Percentiles rank a stretch among this genome's conserved stretches.
Conservation (phyloP, 2,888 invertebrate genomes). For the Marronus borbonicus region DNA sequence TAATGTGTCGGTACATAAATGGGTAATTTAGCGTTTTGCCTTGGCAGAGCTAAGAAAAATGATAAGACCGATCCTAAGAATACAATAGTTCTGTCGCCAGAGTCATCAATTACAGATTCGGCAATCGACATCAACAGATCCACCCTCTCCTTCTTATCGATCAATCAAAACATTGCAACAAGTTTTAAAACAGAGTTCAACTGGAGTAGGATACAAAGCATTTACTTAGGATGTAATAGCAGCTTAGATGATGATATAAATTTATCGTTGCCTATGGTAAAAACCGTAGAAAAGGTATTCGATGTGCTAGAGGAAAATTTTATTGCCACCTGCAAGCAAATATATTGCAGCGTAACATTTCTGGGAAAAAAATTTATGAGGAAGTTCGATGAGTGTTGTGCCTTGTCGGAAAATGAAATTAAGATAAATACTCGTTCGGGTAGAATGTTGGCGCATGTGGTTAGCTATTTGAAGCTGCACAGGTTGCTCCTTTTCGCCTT, state of each 20-base stretch:
- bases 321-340: conserved; percentile 34
- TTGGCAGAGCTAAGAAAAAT: conserved; percentile 14
- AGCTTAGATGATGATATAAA: conserved; percentile 44
- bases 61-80: conserved; percentile 4
- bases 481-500: conserved; percentile 44
- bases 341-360: conserved; percentile 44
- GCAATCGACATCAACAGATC: conserved; percentile 18
- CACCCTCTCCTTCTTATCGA: conserved; percentile 31
- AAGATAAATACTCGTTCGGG: conserved; percentile 23
- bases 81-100: conserved; percentile 26
- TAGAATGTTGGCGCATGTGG: conserved; percentile 48
- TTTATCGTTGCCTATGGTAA: conserved; percentile 49
- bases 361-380: conserved; percentile 43
- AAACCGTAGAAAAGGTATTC: conserved; percentile 48
- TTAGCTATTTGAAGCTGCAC: conserved; percentile 49
- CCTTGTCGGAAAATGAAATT: conserved; percentile 39
- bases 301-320: conserved; percentile 47
- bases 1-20: conserved; percentile 18
- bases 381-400: conserved; percentile 43
- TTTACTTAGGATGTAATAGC: conserved; percentile 47
- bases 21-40: conserved; percentile 37
- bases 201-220: conserved; percentile 49
- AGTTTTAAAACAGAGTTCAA: conserved; percentile 49
- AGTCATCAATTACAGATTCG: conserved; percentile 3
- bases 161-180: conserved; percentile 43